phyloP scores from a whole-genome alignment of 2,797 vertebrate species.

The Brotula barbata region DNA sequence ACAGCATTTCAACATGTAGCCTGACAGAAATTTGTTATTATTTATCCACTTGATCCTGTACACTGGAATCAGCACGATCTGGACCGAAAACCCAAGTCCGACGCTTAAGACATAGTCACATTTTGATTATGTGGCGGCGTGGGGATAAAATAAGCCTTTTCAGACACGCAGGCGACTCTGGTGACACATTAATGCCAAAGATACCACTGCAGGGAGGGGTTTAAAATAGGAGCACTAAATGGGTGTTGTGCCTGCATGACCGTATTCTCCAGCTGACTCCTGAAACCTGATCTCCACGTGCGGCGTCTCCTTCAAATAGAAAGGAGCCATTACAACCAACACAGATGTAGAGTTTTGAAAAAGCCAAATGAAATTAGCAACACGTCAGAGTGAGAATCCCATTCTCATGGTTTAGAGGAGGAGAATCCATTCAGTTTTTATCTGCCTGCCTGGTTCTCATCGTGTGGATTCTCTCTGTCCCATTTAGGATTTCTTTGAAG shows the following conservation, averaged over 20 bases:
- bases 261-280: constrained; percentile 59
- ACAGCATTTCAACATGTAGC: no score
- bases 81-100: neutral
- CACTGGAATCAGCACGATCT: no score
- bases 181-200: constrained; percentile 57
- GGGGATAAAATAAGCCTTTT: neutral
- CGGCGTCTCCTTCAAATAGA: constrained; percentile 61
- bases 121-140: neutral
- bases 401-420: neutral
- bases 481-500: constrained; percentile 19
- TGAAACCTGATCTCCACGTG: constrained; percentile 52
- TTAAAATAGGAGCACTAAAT: constrained; percentile 61
- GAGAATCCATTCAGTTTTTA: neutral
- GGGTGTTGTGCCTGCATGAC: constrained; percentile 48
- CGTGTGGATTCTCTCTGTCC: no score
- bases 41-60: no score
- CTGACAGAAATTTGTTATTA: no score
- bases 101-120: neutral
- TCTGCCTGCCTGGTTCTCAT: constrained; percentile 11
- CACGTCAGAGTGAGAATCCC: neutral
- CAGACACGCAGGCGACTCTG: constrained; percentile 51
- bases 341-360: constrained; percentile 12
- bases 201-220: constrained; percentile 53
- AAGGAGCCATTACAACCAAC: constrained; percentile 35
- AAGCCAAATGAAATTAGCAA: neutral